phyloP scores from a whole-genome alignment of 2,113 vertebrate genomes.

The Hiodon alosoides region DNA sequence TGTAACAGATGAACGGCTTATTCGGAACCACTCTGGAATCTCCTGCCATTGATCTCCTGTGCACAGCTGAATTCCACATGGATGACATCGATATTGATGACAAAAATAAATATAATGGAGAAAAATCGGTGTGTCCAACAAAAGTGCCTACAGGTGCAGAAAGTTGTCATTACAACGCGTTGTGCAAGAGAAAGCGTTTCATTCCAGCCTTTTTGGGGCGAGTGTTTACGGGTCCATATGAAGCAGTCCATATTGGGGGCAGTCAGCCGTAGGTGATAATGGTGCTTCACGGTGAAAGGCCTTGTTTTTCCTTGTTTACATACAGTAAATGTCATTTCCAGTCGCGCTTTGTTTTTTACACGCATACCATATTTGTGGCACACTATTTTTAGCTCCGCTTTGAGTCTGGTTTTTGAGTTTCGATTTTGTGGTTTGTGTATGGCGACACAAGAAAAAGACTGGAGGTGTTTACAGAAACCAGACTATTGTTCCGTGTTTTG shows the following conservation, averaged over 20 bases:
- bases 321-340: constrained; percentile 26
- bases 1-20: too few relatives aligned
- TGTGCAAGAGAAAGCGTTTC: too few relatives aligned
- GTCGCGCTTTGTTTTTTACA: constrained; percentile 25
- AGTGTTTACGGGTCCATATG: background rate
- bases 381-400: constrained; percentile 48
- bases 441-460: constrained; percentile 35
- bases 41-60: too few relatives aligned
- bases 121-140: too few relatives aligned
- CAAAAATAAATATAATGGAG: too few relatives aligned
- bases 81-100: too few relatives aligned
- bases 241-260: background rate
- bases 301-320: background rate
- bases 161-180: too few relatives aligned
- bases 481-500: constrained; percentile 11
- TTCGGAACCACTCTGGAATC: too few relatives aligned
- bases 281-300: background rate
- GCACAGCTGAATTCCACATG: too few relatives aligned
- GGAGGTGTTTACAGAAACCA: constrained; percentile 59
- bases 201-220: too few relatives aligned
- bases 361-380: constrained; percentile 13
- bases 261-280: background rate
- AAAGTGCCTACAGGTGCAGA: too few relatives aligned
- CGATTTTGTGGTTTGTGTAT: constrained; percentile 45
- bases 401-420: constrained; percentile 41